phyloP scores from a whole-genome alignment of 2,113 vertebrate genomes.

The Antigone vipio region DNA sequence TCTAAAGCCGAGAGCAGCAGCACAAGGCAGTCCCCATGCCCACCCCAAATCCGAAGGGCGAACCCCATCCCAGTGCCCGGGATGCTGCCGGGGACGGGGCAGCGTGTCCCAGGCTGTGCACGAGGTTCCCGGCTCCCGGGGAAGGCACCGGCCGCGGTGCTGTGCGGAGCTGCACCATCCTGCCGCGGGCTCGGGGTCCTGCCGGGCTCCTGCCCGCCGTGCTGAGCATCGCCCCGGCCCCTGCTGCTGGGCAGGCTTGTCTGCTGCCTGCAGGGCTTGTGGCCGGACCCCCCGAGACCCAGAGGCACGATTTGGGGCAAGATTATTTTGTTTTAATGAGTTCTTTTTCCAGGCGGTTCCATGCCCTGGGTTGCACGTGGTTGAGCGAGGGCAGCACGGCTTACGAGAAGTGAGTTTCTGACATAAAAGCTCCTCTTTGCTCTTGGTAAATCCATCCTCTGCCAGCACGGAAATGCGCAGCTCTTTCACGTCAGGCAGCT shows the following conservation, averaged over 20 bases:
- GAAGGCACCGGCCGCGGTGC: too few relatives aligned
- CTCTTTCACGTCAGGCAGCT: constrained; percentile 78
- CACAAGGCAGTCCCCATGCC: background rate
- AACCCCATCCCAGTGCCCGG: rapidly evolving
- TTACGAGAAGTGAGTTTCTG: background rate
- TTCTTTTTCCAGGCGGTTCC: background rate
- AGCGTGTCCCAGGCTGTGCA: background rate
- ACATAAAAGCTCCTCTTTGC: background rate
- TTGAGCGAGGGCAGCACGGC: background rate
- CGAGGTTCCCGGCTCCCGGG: rapidly evolving
- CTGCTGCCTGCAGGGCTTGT: background rate
- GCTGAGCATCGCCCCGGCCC: background rate
- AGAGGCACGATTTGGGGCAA: rapidly evolving
- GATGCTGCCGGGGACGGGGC: background rate
- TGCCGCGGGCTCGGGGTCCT: background rate
- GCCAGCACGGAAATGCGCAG: background rate
- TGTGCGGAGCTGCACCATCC: too few relatives aligned
- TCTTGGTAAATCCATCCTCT: background rate
- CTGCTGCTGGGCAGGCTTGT: background rate
- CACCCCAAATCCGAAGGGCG: background rate
- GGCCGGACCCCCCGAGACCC: background rate
- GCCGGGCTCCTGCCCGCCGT: background rate
- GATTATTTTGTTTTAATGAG: too few relatives aligned
- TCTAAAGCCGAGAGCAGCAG: background rate
- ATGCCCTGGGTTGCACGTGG: background rate